Base-by-base conservation (phyloP, 2,113 vertebrate species). In the Mormoops blainvillei region DNA sequence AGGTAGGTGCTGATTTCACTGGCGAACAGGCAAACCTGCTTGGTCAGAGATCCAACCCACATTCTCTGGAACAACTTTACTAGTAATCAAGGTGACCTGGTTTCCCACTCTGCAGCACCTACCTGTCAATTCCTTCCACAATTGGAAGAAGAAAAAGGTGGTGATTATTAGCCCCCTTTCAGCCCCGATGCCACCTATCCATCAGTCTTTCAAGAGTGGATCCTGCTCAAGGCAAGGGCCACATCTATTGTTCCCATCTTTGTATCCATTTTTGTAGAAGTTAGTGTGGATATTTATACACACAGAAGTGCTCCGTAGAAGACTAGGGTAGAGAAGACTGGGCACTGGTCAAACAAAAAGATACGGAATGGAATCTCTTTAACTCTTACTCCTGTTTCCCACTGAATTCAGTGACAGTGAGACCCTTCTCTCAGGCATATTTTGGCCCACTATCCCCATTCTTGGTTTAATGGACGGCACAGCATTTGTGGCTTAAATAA, bases 401-500 rank as follows among this genome's bases (percentile, higher is more conserved):
- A 12, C 70, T 50, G 7, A 83, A 68, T 81, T 86, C 36, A 15
- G 45, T 18, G 15, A 80, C 36, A 70, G 56, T 4, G 10, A 65
- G 48, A 22, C 65, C 33, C 58, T 88, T 84, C 68, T 68, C 43
- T 65, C 28, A 20, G 36, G 74, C 82, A 95, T 78, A 87, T 52
- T 93, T 95, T 90, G 93, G 91, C 93, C 93, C 67, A 8, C 83
- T 63, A n/a, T 89, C 58, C n/a, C 70, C 82, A 61, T 61, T 48
- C 43, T 85, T 89, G 65, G 61, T 91, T 93, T 95, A 94, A 96
- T 83, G 91, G 61, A 65, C 84, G 82, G 61, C 68, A 71, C 20
- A 90, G 91, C 95, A 96, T 97, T 97, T 97, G 96, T 73, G 70
- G 84, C 94, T 95, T 97, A 92, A 97, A 97, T 97, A 96, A 97